Base-by-base conservation (phyloP, 2,888 invertebrate genomes). In the Dromius quadrimaculatus region DNA sequence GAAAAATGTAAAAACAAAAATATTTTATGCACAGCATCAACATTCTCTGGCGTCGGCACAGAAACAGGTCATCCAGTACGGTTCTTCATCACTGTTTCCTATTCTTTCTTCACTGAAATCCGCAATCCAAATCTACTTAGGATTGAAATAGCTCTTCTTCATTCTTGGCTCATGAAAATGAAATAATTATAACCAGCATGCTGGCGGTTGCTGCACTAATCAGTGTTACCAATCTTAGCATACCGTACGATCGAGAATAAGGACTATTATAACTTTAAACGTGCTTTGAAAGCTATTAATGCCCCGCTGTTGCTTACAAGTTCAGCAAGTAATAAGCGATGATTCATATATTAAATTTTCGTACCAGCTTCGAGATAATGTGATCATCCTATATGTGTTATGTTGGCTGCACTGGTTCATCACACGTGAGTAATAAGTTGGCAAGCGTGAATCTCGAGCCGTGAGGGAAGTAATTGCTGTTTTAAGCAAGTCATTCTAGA, bases 231-330 rank as follows among this genome's bases (percentile, higher is more conserved):
- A 57, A 57, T 38, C 36, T 59, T 36, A 17, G n/a, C 59, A 13
- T 54, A 28, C 59, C 36, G 59, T 17, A 36, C 36, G 59, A 34
- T 59, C 59, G 59, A 15, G 34, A 59, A 36, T 59, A 34, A 22
- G 43, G 59, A 59, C 59, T 68, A 68, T 68, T 68, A 68, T 68
- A 68, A 68, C 59, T 68, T 68, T 45, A 68, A 68, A 68, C 68
- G 68, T 68, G 68, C 68, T 34, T 68, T 43, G 59, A 59, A 68
- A 41, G 17, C 68, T 59, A 68, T 68, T 68, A 68, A 54, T 59
- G 68, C 32, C 68, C 68, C 28, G 68, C 68, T 68, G 68, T 9
- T 50, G 47, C 50, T 28, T 41, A 23, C 36, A 15, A 65, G 65
- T 19, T 22, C 45, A 20, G 11, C 54, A 11, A 36, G 45, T 50